Evolutionary conservation across 2,888 invertebrate species (phyloP).

Genomic region (Hymenopus coronatus): DNA sequence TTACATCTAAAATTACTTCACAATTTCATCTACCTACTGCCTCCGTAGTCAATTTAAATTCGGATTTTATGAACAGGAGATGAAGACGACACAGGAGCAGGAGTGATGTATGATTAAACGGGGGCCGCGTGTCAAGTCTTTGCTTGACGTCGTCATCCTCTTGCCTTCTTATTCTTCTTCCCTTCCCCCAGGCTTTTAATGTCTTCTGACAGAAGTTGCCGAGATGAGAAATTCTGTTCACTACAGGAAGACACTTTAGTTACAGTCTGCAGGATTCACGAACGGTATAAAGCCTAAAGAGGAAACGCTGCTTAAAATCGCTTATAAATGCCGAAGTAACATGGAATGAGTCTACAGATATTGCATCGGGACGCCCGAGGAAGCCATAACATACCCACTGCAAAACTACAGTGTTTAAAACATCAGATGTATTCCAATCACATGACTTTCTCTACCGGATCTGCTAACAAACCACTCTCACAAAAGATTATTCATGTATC

Average conservation of each 20-base stretch:
- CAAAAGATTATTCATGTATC: no score
- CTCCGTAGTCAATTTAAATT: slow-evolving; percentile 4
- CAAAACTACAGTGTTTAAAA: no score
- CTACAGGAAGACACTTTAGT: background rate
- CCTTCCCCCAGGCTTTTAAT: background rate
- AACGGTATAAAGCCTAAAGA: background rate
- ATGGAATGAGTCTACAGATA: background rate
- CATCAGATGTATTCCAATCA: no score
- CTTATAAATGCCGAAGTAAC: background rate
- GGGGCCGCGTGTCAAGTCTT: background rate
- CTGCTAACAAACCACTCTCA: no score
- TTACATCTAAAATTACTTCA: slow-evolving; percentile 13
- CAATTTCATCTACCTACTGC: background rate
- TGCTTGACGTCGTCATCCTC: background rate
- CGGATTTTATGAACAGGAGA: background rate
- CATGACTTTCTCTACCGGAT: no score
- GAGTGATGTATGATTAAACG: background rate
- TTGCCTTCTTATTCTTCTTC: background rate
- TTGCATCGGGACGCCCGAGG: background rate
- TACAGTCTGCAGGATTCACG: background rate
- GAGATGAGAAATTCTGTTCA: background rate
- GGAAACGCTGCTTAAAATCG: background rate
- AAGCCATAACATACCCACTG: background rate
- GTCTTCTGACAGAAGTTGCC: background rate
- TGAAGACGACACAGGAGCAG: background rate